phyloP scores from a whole-genome alignment of 64 coral and sea anemone genomes.

The Platygyra sinensis region DNA sequence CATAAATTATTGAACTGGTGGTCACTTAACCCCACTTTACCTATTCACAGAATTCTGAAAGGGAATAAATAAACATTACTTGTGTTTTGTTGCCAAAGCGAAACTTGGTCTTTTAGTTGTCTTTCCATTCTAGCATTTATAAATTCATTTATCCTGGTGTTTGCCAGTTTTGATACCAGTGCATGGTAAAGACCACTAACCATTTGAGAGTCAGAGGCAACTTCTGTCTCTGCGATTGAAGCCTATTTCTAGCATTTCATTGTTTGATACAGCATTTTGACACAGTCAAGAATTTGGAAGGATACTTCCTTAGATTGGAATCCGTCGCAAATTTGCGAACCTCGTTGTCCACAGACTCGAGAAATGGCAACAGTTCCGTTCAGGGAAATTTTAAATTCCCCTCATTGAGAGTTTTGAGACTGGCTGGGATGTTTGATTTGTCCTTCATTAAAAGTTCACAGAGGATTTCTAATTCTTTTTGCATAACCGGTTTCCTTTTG shows the following conservation, averaged over 20 bases:
- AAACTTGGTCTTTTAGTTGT: no score
- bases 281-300: conserved; percentile 35
- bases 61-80: no score
- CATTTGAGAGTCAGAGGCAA: no score
- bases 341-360: conserved; percentile 25
- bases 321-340: conserved; percentile 12
- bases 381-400: conserved; percentile 35
- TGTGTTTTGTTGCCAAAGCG: no score
- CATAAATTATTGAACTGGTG: no score
- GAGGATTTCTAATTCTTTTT: background rate
- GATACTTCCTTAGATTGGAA: conserved; percentile 31
- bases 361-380: conserved; percentile 2
- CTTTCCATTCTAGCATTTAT: no score
- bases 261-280: conserved; percentile 14
- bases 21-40: no score
- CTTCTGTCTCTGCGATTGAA: no score
- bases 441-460: conserved; percentile 1
- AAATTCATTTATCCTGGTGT: no score
- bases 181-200: no score
- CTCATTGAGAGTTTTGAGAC: conserved; percentile 15
- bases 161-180: no score
- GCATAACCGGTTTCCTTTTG: background rate
- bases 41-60: no score
- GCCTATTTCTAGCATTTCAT: conserved; percentile 21
- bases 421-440: background rate